Conservation (phyloP, 2,797 vertebrate species). For the Oryzias sinensis region DNA sequence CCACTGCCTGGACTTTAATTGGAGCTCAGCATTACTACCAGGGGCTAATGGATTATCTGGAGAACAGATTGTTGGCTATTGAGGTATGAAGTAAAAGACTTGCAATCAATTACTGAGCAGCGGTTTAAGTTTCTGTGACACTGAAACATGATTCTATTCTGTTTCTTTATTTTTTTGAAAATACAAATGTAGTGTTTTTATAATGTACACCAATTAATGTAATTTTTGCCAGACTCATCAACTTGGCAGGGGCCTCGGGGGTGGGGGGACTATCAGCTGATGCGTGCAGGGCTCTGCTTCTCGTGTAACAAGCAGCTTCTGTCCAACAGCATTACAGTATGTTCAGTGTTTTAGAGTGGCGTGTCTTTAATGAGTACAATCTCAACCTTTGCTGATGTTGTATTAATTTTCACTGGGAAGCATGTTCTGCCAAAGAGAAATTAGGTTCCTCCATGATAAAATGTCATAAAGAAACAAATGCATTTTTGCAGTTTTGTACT, state of each 20-base stretch:
- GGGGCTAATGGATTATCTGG: slow-evolving; percentile 93
- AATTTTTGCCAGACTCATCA: slow-evolving; percentile 64
- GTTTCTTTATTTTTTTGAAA: slow-evolving; percentile 7
- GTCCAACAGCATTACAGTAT: slow-evolving; percentile 31
- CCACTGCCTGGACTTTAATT: slow-evolving; percentile 72
- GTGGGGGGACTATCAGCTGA: slow-evolving; percentile 27
- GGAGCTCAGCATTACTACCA: slow-evolving; percentile 86
- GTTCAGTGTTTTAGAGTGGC: slow-evolving; percentile 30
- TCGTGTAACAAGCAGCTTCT: slow-evolving; percentile 29
- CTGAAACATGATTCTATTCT: slow-evolving; percentile 13
- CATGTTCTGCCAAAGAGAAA: slow-evolving; percentile 13
- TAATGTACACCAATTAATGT: slow-evolving; percentile 59
- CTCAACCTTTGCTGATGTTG: slow-evolving; percentile 24
- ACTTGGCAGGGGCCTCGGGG: slow-evolving; percentile 34
- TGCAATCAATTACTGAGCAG: slow-evolving; percentile 2
- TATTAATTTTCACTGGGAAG: not conserved
- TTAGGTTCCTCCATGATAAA: slow-evolving; percentile 6
- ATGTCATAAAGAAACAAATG: slow-evolving; percentile 13
- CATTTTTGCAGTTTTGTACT: slow-evolving; percentile 14
- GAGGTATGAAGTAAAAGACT: slow-evolving; percentile 83
- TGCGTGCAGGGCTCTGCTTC: slow-evolving; percentile 24
- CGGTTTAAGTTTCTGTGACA: slow-evolving; percentile 1
- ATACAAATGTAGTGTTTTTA: slow-evolving; percentile 34
- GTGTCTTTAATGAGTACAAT: slow-evolving; percentile 55
- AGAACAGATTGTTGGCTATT: slow-evolving; percentile 86